Conservation (phyloP, 2,888 invertebrate species). For the Baronia brevicornis region DNA sequence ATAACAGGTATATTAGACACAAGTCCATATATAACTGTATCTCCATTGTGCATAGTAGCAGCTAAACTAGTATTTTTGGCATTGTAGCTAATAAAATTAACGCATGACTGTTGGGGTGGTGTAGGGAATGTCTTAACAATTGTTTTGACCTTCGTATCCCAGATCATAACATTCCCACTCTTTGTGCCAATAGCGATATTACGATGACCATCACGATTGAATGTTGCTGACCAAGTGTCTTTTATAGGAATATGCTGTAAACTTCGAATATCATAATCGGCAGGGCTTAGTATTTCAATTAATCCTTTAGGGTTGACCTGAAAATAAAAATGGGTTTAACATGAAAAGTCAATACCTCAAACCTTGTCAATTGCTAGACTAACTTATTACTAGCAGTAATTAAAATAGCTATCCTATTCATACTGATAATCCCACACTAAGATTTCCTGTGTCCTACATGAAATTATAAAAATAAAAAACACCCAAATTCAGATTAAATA, state of each 20-base stretch:
- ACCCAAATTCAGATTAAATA: no score
- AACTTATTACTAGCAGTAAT: no score
- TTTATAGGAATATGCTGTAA: slow-evolving; percentile 63
- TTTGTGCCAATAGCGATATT: slow-evolving; percentile 63
- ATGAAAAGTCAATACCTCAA: no score
- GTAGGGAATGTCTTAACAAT: slow-evolving; percentile 63
- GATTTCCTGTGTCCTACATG: no score
- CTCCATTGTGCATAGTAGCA: slow-evolving; percentile 63
- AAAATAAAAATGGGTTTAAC: no score
- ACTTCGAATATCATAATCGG: slow-evolving; percentile 57
- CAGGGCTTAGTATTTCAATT: slow-evolving; percentile 58
- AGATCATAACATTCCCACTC: slow-evolving; percentile 64
- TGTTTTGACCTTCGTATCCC: slow-evolving; percentile 66
- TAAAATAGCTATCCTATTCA: no score
- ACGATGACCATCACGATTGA: slow-evolving; percentile 63
- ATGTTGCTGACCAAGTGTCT: slow-evolving; percentile 64
- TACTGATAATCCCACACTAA: no score
- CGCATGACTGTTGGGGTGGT: slow-evolving; percentile 49
- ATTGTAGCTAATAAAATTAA: slow-evolving; percentile 62
- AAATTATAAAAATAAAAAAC: no score
- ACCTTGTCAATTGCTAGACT: no score
- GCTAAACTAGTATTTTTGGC: slow-evolving; percentile 66
- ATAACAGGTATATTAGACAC: slow-evolving; percentile 63
- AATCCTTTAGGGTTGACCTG: slow-evolving; percentile 65
- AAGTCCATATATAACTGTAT: slow-evolving; percentile 67